phyloP scores from a whole-genome alignment of 2,113 vertebrate genomes.

The Mungos mungo region DNA sequence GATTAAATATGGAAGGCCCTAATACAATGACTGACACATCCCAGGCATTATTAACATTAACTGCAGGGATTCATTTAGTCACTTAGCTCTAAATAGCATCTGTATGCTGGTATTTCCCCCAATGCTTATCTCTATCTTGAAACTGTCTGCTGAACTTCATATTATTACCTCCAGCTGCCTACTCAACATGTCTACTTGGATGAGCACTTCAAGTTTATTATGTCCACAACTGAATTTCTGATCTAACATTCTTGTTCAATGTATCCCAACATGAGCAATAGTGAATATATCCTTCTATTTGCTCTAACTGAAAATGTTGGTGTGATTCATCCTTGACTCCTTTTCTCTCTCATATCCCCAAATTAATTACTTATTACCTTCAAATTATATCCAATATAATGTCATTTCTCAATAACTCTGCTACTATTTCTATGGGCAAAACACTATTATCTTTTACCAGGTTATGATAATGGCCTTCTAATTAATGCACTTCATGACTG shows the following conservation, averaged over 20 bases:
- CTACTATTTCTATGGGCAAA: background rate
- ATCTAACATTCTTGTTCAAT: background rate
- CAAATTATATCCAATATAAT: background rate
- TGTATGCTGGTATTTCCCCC: background rate
- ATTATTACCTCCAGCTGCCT: background rate
- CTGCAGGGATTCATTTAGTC: background rate
- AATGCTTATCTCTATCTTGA: background rate
- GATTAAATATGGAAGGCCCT: background rate
- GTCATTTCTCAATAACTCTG: background rate
- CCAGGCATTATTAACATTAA: background rate
- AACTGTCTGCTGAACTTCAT: background rate
- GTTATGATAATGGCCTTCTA: background rate
- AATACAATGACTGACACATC: background rate
- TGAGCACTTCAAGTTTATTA: background rate
- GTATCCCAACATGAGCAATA: background rate
- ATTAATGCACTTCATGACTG: background rate
- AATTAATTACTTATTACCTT: background rate
- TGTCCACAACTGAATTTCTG: background rate
- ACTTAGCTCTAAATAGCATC: background rate
- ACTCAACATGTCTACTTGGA: background rate
- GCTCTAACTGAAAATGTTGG: background rate
- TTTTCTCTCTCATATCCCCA: background rate
- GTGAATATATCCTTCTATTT: background rate
- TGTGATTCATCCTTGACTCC: background rate
- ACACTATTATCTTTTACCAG: background rate